Evolutionary conservation across 2,113 vertebrate species (phyloP).

Genomic region (Leiothrix lutea): DNA sequence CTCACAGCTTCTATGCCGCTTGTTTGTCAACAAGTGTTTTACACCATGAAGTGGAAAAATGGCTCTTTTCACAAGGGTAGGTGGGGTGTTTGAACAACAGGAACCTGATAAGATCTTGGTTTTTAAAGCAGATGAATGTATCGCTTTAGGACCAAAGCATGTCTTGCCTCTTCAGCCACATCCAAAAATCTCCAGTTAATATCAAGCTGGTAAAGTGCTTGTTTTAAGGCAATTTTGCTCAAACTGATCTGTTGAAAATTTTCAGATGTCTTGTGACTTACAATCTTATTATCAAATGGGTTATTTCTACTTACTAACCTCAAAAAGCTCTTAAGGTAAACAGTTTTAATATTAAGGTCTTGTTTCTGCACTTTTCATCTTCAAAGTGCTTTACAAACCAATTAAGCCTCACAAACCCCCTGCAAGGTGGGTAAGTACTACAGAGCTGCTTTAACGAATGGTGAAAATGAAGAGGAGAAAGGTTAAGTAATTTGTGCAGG

Average conservation of each 20-base stretch:
- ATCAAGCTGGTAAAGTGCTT: background rate
- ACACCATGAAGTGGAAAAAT: fast-evolving
- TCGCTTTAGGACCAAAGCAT: background rate
- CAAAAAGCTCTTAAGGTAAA: conserved; percentile 39
- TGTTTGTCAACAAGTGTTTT: background rate
- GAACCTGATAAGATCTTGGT: background rate
- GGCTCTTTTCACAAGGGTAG: background rate
- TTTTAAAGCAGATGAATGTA: background rate
- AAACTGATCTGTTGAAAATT: background rate
- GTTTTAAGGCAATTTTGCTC: background rate
- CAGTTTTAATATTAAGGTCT: conserved; percentile 28
- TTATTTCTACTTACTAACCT: conserved; percentile 19
- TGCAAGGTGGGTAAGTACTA: background rate
- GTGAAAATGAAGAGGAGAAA: conserved; percentile 13
- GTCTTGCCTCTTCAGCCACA: background rate
- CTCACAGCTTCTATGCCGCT: background rate
- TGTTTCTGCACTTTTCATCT: conserved; percentile 33
- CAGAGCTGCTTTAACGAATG: conserved; percentile 8
- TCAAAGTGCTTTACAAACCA: conserved; percentile 47
- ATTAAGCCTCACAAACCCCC: conserved; percentile 44
- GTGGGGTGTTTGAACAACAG: background rate
- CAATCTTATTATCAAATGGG: background rate
- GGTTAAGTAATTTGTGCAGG: conserved; percentile 13
- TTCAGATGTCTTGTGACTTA: background rate
- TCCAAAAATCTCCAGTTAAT: background rate